Evolutionary conservation across 2,888 invertebrate species (phyloP).

Genomic region (Caenorhabditis angaria): DNA sequence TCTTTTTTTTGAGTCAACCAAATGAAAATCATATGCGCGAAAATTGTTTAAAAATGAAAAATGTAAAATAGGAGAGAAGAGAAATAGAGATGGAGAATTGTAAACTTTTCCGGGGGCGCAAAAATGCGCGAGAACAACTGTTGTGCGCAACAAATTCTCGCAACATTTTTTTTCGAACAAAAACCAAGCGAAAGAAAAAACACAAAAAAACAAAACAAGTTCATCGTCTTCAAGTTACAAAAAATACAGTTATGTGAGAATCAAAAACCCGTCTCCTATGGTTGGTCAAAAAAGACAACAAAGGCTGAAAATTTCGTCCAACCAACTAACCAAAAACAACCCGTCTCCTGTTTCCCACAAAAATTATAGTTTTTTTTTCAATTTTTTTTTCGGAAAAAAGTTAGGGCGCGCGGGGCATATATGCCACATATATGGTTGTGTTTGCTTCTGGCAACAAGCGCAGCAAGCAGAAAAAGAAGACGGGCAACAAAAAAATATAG

Average conservation of each 20-base stretch:
- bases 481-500: neutral
- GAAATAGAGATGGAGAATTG: neutral
- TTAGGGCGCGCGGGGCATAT: neutral
- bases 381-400: too few relatives aligned
- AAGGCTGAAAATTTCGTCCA: neutral
- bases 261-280: neutral
- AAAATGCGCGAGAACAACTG: neutral
- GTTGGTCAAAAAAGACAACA: slow-evolving; percentile 2
- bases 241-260: neutral
- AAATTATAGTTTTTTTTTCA: too few relatives aligned
- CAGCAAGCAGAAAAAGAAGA: neutral
- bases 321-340: too few relatives aligned
- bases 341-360: too few relatives aligned
- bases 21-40: too few relatives aligned
- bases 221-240: slow-evolving; percentile 1
- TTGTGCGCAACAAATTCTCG: neutral
- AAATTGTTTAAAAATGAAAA: too few relatives aligned
- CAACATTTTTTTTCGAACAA: neutral
- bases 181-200: neutral
- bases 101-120: neutral
- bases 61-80: neutral
- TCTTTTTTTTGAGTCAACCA: too few relatives aligned
- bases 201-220: neutral
- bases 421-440: neutral
- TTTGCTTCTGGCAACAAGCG: neutral